Evolutionary conservation across 2,113 vertebrate genomes (phyloP).

Genomic region (Cyphotilapia sp.): DNA sequence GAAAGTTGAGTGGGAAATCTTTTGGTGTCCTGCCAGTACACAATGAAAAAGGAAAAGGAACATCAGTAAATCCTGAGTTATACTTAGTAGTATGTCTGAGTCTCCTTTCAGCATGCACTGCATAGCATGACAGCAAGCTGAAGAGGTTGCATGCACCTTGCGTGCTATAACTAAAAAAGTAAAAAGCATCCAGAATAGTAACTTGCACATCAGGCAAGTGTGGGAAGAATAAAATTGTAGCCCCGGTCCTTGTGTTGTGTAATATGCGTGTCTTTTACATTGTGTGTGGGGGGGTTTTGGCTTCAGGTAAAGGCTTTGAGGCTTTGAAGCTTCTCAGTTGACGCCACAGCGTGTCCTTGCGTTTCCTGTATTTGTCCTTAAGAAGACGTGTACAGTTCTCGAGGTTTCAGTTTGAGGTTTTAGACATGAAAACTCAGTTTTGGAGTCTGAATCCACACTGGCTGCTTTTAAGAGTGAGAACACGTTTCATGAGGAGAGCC

Average conservation of each 20-base stretch:
- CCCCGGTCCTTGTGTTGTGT: not conserved
- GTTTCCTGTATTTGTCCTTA: not conserved
- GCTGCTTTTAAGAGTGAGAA: not conserved
- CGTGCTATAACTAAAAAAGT: not conserved
- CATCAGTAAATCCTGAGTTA: conserved; percentile 43
- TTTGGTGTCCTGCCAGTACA: not conserved
- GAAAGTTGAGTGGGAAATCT: not conserved
- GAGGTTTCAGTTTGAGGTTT: not conserved
- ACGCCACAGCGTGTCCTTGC: not conserved
- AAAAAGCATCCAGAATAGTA: not conserved
- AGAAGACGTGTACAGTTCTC: not conserved
- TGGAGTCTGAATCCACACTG: not conserved
- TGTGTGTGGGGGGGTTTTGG: not conserved
- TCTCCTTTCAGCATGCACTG: not conserved
- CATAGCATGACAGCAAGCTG: conserved; percentile 2
- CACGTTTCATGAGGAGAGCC: not conserved
- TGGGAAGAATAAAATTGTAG: not conserved
- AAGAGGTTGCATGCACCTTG: not conserved
- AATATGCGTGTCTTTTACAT: not conserved
- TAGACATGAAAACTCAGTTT: not conserved
- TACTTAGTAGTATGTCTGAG: conserved; percentile 34
- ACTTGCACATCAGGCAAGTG: not conserved
- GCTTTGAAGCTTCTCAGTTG: not conserved
- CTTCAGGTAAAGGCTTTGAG: not conserved
- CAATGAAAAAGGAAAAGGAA: not conserved